Conservation (phyloP, 2,113 vertebrate species). For the Regulus satrapa region DNA sequence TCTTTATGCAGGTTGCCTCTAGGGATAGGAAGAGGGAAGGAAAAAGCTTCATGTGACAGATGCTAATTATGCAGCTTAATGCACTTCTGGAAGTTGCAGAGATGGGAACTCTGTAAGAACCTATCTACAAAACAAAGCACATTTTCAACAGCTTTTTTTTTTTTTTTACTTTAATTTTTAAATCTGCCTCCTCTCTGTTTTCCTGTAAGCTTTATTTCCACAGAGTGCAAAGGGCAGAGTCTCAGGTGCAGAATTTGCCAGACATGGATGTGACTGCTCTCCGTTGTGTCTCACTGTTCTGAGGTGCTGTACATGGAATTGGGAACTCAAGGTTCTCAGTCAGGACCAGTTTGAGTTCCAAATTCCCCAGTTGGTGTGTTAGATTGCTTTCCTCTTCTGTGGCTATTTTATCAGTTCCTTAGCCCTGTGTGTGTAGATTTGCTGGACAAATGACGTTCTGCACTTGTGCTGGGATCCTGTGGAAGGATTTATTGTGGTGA, state of each 20-base stretch:
- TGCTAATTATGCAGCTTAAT: constrained; percentile 61
- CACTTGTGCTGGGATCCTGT: neutral
- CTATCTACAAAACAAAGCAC: neutral
- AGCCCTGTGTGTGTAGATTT: neutral
- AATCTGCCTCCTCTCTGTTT: neutral
- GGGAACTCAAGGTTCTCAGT: neutral
- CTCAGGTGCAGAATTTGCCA: neutral
- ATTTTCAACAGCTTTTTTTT: neutral
- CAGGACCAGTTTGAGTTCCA: neutral
- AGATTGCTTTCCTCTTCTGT: neutral
- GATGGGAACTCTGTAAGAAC: neutral
- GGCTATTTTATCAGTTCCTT: neutral
- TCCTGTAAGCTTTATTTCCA: neutral
- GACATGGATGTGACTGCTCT: neutral
- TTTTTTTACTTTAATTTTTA: too few species aligned
- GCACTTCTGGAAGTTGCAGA: constrained; percentile 56
- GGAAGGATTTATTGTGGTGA: neutral
- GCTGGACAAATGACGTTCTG: neutral
- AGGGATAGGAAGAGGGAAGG: constrained; percentile 26
- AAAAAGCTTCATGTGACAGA: constrained; percentile 53
- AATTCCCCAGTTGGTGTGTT: neutral
- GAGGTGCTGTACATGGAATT: neutral
- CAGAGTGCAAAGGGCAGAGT: neutral
- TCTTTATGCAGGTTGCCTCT: constrained; percentile 25
- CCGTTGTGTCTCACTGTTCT: neutral